Percentiles rank a stretch among this genome's conserved stretches.
These are phyloP conservation scores for Clinocottus analis DNA, from an alignment of 2,113 vertebrate species.

Conservation along the genomic window DNA sequence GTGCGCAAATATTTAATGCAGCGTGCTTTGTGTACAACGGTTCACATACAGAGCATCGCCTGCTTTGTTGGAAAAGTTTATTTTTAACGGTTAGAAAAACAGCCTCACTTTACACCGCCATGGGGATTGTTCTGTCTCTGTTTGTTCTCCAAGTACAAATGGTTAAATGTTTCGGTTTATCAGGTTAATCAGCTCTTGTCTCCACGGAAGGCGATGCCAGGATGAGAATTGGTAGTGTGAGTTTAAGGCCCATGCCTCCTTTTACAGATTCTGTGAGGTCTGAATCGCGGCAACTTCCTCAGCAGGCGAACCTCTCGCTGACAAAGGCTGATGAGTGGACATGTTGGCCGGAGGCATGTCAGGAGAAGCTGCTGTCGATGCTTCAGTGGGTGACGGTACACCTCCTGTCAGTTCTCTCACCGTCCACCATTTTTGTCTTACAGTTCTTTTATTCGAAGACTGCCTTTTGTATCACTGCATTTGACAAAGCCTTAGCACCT, in stretches of 20 bases:
- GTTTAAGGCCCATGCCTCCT: conserved; percentile 30
- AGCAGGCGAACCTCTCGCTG: conserved; percentile 44
- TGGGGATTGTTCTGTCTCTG: neutral
- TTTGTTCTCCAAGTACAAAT: neutral
- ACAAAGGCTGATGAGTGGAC: conserved; percentile 70
- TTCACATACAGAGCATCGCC: neutral
- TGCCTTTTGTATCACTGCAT: conserved; percentile 65
- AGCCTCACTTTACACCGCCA: neutral
- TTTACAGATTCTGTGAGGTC: conserved; percentile 28
- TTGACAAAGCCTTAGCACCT: conserved; percentile 78
- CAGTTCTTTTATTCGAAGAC: conserved; percentile 70
- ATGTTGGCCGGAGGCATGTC: conserved; percentile 53
- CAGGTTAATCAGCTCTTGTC: conserved; percentile 30
- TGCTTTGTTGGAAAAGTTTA: neutral
- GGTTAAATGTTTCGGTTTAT: conserved; percentile 25
- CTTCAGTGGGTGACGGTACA: conserved; percentile 59
- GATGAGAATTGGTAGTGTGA: conserved; percentile 3
- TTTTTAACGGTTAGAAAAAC: neutral
- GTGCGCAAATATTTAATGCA: conserved; percentile 14
- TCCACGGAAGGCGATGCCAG: conserved; percentile 22
- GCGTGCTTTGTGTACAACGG: neutral
- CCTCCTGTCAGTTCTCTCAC: conserved; percentile 68
- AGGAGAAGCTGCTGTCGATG: conserved; percentile 53
- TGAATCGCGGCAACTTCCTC: conserved; percentile 40
- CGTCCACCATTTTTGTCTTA: conserved; percentile 68